These are phyloP conservation scores for Eufriesea mexicana DNA, from an alignment of 1,140 invertebrate species.

Conservation along the genomic window DNA sequence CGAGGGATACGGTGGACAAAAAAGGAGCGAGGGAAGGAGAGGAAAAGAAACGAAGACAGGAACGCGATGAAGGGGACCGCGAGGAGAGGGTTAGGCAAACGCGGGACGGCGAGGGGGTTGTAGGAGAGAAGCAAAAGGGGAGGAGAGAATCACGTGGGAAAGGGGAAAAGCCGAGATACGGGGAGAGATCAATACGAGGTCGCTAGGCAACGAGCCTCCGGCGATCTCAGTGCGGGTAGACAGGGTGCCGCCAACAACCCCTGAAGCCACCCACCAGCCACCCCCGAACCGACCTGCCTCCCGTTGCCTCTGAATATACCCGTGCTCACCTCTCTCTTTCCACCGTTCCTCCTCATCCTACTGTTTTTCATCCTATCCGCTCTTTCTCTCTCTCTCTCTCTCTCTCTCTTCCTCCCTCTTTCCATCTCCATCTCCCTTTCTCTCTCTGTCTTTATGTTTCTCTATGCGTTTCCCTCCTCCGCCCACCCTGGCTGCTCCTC, in stretches of 20 bases:
- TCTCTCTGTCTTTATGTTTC: too few relatives aligned
- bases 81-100: slow-evolving; percentile 48
- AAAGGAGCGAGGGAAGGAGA: neutral
- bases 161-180: slow-evolving; percentile 78
- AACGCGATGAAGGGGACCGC: slow-evolving; percentile 6
- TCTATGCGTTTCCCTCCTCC: neutral
- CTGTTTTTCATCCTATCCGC: slow-evolving; percentile 21
- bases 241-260: slow-evolving; percentile 81
- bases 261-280: slow-evolving; percentile 54
- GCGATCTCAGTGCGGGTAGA: slow-evolving; percentile 82
- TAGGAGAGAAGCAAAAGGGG: slow-evolving; percentile 42
- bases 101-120: slow-evolving; percentile 44
- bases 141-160: slow-evolving; percentile 72
- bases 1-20: neutral
- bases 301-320: slow-evolving; percentile 36
- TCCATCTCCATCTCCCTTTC: slow-evolving; percentile 1
- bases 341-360: slow-evolving; percentile 37
- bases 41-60: slow-evolving; percentile 38
- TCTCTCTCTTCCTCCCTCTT: neutral
- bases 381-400: neutral
- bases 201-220: slow-evolving; percentile 82
- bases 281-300: slow-evolving; percentile 29
- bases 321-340: neutral
- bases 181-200: slow-evolving; percentile 81
- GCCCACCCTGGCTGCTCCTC: neutral